Percentiles rank a stretch among this genome's conserved stretches.
These are phyloP conservation scores for Vulpes vulpes DNA, from an alignment of 2,113 vertebrate genomes.

Conservation along the genomic window DNA sequence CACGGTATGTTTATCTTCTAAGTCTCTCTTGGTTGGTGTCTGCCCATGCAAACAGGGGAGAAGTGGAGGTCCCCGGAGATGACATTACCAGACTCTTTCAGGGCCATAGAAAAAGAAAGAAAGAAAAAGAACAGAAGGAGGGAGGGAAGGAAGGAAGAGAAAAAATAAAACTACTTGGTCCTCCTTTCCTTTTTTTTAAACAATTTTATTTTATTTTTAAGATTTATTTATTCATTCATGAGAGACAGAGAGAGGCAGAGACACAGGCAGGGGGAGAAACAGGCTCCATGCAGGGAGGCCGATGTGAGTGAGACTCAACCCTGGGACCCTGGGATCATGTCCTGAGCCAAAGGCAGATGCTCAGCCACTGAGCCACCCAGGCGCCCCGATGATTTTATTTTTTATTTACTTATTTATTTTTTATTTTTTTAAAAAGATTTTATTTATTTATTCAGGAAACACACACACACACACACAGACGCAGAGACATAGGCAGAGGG, in stretches of 20 bases:
- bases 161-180: background rate
- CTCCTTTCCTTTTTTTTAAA: background rate
- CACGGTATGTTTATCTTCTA: slow-evolving; percentile 48
- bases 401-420: background rate
- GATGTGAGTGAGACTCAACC: fast-evolving
- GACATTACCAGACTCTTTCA: slow-evolving; percentile 7
- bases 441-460: background rate
- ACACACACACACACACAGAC: background rate
- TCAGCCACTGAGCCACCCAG: background rate
- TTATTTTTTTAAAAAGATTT: background rate
- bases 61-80: background rate
- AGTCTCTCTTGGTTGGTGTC: slow-evolving; percentile 28
- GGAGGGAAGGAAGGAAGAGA: no score
- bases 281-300: background rate
- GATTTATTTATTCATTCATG: background rate
- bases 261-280: background rate
- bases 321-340: background rate
- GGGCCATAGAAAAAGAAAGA: background rate
- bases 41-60: background rate
- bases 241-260: background rate
- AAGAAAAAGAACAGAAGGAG: background rate
- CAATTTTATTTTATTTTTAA: background rate
- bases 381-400: background rate
- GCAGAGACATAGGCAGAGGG: background rate
- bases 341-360: background rate